Conservation (phyloP, 2,113 vertebrate genomes). For the Peromyscus polionotus region DNA sequence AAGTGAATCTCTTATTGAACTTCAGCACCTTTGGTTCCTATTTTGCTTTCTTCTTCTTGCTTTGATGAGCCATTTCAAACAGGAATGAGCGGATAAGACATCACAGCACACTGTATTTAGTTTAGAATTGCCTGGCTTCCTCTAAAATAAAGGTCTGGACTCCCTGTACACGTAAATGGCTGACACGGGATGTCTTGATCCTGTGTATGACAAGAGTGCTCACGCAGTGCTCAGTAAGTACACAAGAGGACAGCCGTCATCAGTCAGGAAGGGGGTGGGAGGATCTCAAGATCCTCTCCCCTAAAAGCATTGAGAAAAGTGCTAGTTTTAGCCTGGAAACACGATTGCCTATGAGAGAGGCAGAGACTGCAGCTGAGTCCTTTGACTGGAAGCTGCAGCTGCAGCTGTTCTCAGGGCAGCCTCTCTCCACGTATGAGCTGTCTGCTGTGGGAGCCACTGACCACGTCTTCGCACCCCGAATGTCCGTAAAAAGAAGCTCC, state of each 20-base stretch:
- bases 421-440: background rate
- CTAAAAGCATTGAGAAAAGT: background rate
- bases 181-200: background rate
- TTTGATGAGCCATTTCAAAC: conserved; percentile 69
- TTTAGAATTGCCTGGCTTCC: background rate
- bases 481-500: conserved; percentile 27
- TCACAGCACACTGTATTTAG: conserved; percentile 57
- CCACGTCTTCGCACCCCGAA: background rate
- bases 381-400: background rate
- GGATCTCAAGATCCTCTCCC: conserved; percentile 27
- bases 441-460: background rate
- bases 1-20: conserved; percentile 65
- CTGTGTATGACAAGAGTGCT: background rate
- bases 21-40: conserved; percentile 62
- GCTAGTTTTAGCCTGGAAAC: background rate
- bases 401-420: background rate
- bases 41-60: conserved; percentile 60
- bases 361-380: background rate
- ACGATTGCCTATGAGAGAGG: background rate
- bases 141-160: background rate
- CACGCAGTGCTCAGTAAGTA: background rate
- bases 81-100: conserved; percentile 31
- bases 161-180: background rate
- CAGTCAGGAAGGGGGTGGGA: background rate
- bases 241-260: background rate